These are phyloP conservation scores for Busseola fusca DNA, from an alignment of 2,888 invertebrate species.

Conservation along the genomic window DNA sequence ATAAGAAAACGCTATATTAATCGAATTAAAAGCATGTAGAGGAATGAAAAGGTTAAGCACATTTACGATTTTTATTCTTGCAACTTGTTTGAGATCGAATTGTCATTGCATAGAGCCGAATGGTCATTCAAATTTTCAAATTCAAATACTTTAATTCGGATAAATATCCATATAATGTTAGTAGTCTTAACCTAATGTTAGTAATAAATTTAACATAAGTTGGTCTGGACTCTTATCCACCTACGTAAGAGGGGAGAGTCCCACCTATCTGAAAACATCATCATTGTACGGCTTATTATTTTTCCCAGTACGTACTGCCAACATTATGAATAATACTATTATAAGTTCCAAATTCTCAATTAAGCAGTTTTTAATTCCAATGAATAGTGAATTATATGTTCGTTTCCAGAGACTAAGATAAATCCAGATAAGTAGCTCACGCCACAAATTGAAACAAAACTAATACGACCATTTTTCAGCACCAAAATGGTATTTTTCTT, in stretches of 20 bases:
- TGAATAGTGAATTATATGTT: not conserved
- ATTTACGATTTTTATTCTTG: not conserved
- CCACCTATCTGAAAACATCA: no score
- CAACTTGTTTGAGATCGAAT: not conserved
- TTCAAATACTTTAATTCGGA: no score
- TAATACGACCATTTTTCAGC: not conserved
- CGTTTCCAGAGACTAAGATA: not conserved
- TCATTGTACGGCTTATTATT: not conserved
- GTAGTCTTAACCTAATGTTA: no score
- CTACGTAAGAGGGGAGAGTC: no score
- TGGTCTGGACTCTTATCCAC: no score
- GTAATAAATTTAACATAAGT: no score
- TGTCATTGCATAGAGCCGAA: not conserved
- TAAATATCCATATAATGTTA: no score
- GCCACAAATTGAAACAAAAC: not conserved
- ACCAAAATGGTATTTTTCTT: not conserved
- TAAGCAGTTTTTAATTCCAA: not conserved
- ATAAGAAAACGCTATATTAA: not conserved
- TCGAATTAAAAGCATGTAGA: not conserved
- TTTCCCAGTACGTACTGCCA: not conserved
- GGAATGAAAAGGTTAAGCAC: not conserved
- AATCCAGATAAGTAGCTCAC: not conserved
- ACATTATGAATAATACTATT: no score
- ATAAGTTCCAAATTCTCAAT: no score
- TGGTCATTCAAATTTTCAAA: no score